These are phyloP conservation scores for Drosophila dives DNA, from an alignment of 2,888 invertebrate species.

Conservation along the genomic window DNA sequence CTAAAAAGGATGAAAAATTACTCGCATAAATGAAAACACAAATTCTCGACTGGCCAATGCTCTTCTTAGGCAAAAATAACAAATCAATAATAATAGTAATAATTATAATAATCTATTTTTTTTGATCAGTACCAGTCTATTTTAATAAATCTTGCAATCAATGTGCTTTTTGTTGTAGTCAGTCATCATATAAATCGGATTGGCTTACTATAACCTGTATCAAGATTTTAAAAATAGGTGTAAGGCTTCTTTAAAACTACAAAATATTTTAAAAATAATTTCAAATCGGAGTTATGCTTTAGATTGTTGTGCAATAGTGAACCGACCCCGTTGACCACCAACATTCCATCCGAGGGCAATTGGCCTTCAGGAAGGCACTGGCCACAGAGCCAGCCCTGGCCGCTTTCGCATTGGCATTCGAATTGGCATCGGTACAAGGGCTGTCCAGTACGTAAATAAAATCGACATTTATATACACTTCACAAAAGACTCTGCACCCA, in stretches of 20 bases:
- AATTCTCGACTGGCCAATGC: slow-evolving; percentile 27
- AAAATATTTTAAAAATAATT: no score
- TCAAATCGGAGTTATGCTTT: not conserved
- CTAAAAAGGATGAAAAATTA: slow-evolving; percentile 15
- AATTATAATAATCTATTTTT: not conserved
- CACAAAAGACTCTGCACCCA: slow-evolving; percentile 40
- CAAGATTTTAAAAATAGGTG: not conserved
- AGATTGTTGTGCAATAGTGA: not conserved
- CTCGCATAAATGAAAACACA: slow-evolving; percentile 9
- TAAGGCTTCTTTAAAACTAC: not conserved
- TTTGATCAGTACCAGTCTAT: not conserved
- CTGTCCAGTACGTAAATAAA: slow-evolving; percentile 73
- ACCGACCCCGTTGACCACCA: slow-evolving; percentile 13
- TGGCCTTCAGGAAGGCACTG: slow-evolving; percentile 23
- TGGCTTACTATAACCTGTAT: not conserved
- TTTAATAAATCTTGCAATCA: not conserved
- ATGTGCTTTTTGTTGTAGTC: not conserved
- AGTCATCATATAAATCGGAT: no score
- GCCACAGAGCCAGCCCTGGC: slow-evolving; percentile 58
- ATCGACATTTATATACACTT: slow-evolving; percentile 82
- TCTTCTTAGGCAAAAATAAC: not conserved
- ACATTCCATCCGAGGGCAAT: slow-evolving; percentile 16
- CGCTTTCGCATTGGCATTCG: slow-evolving; percentile 3
- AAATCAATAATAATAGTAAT: not conserved
- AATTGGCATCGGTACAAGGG: slow-evolving; percentile 50